A percentile compares a stretch with the other conserved stretches of the same genome.
Evolutionary conservation across 2,113 vertebrate species (phyloP).

Genomic region (Indri indri): DNA sequence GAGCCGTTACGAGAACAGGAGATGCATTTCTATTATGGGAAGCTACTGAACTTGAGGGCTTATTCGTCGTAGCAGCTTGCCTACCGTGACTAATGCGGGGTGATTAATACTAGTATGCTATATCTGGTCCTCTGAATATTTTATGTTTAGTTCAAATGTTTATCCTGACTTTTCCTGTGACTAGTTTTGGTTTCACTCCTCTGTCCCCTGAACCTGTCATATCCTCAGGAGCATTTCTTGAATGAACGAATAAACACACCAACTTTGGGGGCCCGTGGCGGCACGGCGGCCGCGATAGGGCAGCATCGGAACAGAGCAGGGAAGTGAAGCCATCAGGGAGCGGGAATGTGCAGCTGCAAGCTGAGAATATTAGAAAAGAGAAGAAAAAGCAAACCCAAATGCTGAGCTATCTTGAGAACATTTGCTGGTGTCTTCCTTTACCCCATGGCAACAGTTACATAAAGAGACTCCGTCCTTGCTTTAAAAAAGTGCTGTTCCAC

Average conservation of each 20-base stretch:
- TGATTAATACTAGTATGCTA: neutral
- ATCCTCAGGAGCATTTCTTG: neutral
- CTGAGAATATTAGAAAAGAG: neutral
- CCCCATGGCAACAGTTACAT: neutral
- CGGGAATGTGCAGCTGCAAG: neutral
- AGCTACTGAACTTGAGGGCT: neutral
- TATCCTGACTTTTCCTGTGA: neutral
- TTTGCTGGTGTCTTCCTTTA: neutral
- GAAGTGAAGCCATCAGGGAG: neutral
- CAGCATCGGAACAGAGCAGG: neutral
- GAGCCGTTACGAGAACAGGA: neutral
- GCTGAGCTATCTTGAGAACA: neutral
- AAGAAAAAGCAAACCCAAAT: neutral
- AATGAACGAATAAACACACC: neutral
- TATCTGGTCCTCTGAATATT: neutral
- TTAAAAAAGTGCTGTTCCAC: neutral
- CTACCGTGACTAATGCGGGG: neutral
- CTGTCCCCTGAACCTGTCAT: neutral
- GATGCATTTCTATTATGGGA: neutral
- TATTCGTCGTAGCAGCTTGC: neutral
- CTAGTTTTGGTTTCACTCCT: neutral
- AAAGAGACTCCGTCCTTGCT: constrained; percentile 1
- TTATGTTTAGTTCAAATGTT: neutral
- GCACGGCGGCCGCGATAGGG: neutral
- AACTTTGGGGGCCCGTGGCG: neutral